Conservation (phyloP, 2,113 vertebrate genomes). For the Pelmatolapia mariae region DNA sequence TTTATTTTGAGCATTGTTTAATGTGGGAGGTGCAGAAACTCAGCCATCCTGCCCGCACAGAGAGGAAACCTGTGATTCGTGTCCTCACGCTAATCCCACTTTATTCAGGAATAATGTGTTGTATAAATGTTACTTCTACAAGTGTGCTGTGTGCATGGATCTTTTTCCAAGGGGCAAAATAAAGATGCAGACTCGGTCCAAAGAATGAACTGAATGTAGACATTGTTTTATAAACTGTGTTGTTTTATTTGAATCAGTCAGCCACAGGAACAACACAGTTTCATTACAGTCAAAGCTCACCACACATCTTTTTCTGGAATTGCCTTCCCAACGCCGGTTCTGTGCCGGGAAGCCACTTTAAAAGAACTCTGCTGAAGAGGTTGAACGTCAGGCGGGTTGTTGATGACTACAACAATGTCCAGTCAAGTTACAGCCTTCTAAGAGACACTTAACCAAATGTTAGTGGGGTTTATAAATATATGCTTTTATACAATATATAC, state of each 20-base stretch:
- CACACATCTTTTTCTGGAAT: neutral
- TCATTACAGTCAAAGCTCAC: neutral
- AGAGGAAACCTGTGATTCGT: neutral
- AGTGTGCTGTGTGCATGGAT: neutral
- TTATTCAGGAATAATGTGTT: neutral
- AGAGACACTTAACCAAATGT: neutral
- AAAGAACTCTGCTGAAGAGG: too few relatives aligned
- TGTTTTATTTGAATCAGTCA: neutral
- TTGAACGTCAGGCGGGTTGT: neutral
- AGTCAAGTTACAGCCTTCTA: neutral
- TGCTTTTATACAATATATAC: neutral
- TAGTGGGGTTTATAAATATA: neutral
- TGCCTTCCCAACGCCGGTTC: neutral
- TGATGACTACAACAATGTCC: neutral
- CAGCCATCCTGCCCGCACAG: neutral
- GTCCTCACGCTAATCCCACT: neutral
- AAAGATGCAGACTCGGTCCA: neutral
- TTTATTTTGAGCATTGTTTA: neutral
- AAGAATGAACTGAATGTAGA: neutral
- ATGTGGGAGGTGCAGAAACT: neutral
- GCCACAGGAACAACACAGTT: neutral
- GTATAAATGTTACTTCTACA: neutral
- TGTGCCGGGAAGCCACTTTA: neutral
- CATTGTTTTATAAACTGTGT: neutral
- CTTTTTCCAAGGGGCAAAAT: neutral